A percentile compares a stretch with the other conserved stretches of the same genome.
Conservation (phyloP, 2,888 invertebrate species). For the Philereme vetulata region DNA sequence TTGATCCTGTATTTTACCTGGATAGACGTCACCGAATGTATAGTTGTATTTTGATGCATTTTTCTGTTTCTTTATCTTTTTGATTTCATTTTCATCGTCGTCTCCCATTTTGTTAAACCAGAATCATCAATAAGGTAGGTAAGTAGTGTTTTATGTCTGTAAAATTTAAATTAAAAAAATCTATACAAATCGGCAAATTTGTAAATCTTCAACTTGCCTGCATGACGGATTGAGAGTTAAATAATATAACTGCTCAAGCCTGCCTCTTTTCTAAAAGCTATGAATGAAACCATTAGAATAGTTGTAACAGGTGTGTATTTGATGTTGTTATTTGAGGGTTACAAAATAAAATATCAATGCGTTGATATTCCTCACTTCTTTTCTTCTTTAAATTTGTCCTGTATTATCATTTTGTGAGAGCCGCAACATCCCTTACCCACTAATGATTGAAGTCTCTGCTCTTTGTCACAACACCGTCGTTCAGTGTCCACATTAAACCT, state of each 20-base stretch:
- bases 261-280: background rate
- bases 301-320: constrained; percentile 48
- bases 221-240: too few species aligned
- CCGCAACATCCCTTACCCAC: constrained; percentile 73
- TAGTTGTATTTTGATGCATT: constrained; percentile 76
- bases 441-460: constrained; percentile 61
- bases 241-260: too few species aligned
- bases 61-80: constrained; percentile 74
- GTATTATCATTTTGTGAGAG: constrained; percentile 68
- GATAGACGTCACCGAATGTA: constrained; percentile 78
- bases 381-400: constrained; percentile 63
- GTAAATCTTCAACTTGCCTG: too few species aligned
- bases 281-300: constrained; percentile 31
- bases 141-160: constrained; percentile 1
- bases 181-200: too few species aligned
- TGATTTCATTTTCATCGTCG: constrained; percentile 64
- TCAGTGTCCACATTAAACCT: constrained; percentile 72
- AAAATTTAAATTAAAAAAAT: background rate
- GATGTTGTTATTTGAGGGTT: constrained; percentile 57
- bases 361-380: constrained; percentile 40
- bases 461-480: constrained; percentile 74
- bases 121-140: background rate
- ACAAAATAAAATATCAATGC: constrained; percentile 79
- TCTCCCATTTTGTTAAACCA: constrained; percentile 53
- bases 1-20: constrained; percentile 58